Evolutionary conservation across 1,140 invertebrate species (phyloP), one percentile per base, ranked within the genome.

Genomic region (Drosophila melanica): DNA sequence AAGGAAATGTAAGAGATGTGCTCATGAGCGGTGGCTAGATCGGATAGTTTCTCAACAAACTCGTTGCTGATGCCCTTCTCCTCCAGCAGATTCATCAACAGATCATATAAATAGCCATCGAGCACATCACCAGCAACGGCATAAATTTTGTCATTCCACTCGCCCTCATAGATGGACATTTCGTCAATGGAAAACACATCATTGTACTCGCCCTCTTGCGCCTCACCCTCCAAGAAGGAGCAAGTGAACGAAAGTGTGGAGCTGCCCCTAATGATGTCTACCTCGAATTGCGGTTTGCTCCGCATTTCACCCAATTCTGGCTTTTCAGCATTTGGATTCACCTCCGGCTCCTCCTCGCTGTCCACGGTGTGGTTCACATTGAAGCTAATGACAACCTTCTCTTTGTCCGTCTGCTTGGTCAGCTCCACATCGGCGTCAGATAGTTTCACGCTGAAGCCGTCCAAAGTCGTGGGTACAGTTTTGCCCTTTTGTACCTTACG

Each of bases 341-440:
- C 87, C 72, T 97, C 95, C 0, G 94, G 93, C 73, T 96, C 94
- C 8, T 94, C 90, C 35, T 96, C 96, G 12, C 96, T 93, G 90
- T 98, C 96, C 0, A 98, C 97, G 3, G 97, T 96, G 90, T 98
- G 96, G 90, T 98, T 98, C 1, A 98, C 95, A 92, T 98, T 98
- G 77, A 98, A 96, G 55, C 93, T 95, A 50, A 98, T 94, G 51
- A 93, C 93, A 71, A 98, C 95, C 77, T 92, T 94, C 94, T 98
- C 97, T 92, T 95, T 93, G 59, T 94, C 94, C 44, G 94, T 90
- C 81, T 95, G 93, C 85, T 97, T 97, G 11, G 93, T 94, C 8
- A 98, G 93, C 18, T 94, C 95, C 1, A 98, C 95, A 85, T 98
- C 95, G 47, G 97, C 94, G 12, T 96, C 96, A 86, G 96, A 93